These are phyloP conservation scores for Zaprionus lineosus DNA, from an alignment of 2,888 invertebrate genomes.

Conservation along the genomic window DNA sequence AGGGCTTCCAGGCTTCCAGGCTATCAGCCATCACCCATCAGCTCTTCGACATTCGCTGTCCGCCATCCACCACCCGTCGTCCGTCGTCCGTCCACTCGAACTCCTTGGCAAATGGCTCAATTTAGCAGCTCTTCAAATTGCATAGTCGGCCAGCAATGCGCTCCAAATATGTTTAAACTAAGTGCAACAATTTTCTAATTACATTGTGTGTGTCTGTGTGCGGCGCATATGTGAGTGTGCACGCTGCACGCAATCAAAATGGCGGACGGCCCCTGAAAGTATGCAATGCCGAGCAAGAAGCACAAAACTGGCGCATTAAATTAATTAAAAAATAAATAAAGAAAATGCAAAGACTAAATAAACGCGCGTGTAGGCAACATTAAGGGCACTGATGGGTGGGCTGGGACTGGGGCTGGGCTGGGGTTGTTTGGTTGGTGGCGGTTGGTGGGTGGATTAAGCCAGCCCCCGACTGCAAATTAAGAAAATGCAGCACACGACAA, in stretches of 20 bases:
- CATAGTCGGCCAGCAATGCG: conserved; percentile 37
- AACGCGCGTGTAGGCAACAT: conserved; percentile 20
- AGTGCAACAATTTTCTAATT: conserved; percentile 78
- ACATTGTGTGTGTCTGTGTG: conserved; percentile 31
- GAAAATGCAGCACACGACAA: conserved; percentile 77
- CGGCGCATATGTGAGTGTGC: conserved; percentile 30
- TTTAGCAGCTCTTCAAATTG: conserved; percentile 67
- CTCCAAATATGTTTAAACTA: conserved; percentile 55
- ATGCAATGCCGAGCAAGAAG: conserved; percentile 51
- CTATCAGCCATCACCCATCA: too few relatives aligned
- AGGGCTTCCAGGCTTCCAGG: too few relatives aligned
- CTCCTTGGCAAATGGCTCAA: conserved; percentile 61
- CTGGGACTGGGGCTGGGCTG: not conserved
- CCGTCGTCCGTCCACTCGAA: conserved; percentile 12
- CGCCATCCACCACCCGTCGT: too few relatives aligned
- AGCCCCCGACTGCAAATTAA: conserved; percentile 68
- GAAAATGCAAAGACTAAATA: conserved; percentile 67
- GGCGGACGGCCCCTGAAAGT: conserved; percentile 31
- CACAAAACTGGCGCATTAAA: conserved; percentile 76
- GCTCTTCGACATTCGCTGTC: too few relatives aligned
- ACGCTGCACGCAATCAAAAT: conserved; percentile 52
- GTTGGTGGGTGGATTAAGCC: not conserved
- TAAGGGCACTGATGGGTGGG: not conserved
- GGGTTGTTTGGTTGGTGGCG: conserved; percentile 8
- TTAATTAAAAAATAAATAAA: conserved; percentile 73